phyloP scores from a whole-genome alignment of 2,797 vertebrate genomes.

The Smutsia gigantea region DNA sequence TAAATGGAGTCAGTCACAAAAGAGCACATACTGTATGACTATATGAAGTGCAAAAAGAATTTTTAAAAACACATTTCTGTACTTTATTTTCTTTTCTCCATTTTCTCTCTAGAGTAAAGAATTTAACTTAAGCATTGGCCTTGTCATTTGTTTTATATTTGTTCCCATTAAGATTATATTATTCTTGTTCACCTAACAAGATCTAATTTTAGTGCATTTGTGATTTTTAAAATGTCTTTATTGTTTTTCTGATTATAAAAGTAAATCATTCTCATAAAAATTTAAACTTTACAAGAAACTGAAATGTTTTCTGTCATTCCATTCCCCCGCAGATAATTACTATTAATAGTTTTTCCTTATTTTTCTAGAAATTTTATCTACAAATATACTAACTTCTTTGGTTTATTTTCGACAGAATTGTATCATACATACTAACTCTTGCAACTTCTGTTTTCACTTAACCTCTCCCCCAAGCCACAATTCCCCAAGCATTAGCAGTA shows the following conservation, averaged over 20 bases:
- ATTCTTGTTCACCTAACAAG: constrained; percentile 24
- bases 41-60: background rate
- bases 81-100: background rate
- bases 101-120: background rate
- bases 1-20: background rate
- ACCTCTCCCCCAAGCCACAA: too few relatives aligned
- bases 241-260: constrained; percentile 45
- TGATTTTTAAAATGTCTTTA: constrained; percentile 23
- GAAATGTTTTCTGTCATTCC: background rate
- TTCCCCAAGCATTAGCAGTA: background rate
- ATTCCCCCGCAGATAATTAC: background rate
- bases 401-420: background rate
- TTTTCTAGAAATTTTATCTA: constrained; percentile 1
- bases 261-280: constrained; percentile 9
- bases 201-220: constrained; percentile 24
- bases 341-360: background rate
- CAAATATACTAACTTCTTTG: background rate
- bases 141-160: constrained; percentile 43
- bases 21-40: background rate
- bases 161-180: constrained; percentile 38
- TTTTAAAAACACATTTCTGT: background rate
- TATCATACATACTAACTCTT: background rate
- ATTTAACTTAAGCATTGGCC: background rate
- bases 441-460: background rate
- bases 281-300: background rate